Conservation (phyloP, 2,888 invertebrate species). For the Papilio elwesi region DNA sequence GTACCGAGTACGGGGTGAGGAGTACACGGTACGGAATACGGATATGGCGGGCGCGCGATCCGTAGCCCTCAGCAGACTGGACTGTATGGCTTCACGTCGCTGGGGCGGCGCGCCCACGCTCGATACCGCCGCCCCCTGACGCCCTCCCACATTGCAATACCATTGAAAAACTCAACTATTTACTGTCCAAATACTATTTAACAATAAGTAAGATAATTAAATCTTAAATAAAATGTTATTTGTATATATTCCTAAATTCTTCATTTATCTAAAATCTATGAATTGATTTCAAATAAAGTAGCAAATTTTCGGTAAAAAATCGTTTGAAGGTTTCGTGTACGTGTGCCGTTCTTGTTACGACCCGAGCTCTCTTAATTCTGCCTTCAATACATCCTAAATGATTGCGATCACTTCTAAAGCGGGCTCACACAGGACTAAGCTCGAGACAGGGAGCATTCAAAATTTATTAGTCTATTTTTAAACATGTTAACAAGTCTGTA, state of each 20-base stretch:
- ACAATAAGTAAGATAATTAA: constrained; percentile 32
- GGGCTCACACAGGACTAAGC: constrained; percentile 14
- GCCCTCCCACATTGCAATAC: constrained; percentile 80
- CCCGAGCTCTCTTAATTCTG: constrained; percentile 18
- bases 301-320: constrained; percentile 15
- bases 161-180: constrained; percentile 66
- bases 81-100: constrained; percentile 77
- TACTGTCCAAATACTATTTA: constrained; percentile 56
- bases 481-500: constrained; percentile 15
- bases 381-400: constrained; percentile 11
- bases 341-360: constrained; percentile 28
- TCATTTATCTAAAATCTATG: neutral
- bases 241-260: neutral
- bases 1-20: constrained; percentile 44
- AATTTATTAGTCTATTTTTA: neutral
- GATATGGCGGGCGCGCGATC: constrained; percentile 59
- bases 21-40: constrained; percentile 54
- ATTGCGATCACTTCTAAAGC: constrained; percentile 24
- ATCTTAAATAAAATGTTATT: neutral
- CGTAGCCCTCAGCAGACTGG: constrained; percentile 66
- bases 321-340: constrained; percentile 17
- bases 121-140: constrained; percentile 80
- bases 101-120: constrained; percentile 82
- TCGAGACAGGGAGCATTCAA: constrained; percentile 11
- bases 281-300: constrained; percentile 7